Conservation (phyloP, 2,888 invertebrate genomes). For the Phyto melanocephala region DNA sequence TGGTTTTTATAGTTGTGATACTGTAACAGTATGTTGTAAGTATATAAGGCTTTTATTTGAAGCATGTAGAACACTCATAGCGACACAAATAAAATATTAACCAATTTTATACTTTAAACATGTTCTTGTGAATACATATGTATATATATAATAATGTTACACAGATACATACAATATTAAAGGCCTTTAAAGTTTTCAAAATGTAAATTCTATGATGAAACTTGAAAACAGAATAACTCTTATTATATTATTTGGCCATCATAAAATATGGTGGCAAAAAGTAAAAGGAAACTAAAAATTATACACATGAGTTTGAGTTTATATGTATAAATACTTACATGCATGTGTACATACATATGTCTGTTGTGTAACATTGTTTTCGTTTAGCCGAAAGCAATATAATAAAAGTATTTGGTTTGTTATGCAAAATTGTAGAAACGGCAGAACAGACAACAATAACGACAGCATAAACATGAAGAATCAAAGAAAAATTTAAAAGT, state of each 20-base stretch:
- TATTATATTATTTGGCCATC: background rate
- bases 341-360: too few species aligned
- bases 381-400: conserved; percentile 21
- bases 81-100: conserved; percentile 32
- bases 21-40: background rate
- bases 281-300: background rate
- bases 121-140: background rate
- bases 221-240: conserved; percentile 11
- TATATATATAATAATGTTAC: background rate
- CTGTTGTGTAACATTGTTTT: conserved; percentile 13
- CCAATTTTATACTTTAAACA: conserved; percentile 16
- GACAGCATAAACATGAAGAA: background rate
- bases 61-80: conserved; percentile 21
- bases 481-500: background rate
- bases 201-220: conserved; percentile 1
- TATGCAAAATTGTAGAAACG: conserved; percentile 41
- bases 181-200: conserved; percentile 37
- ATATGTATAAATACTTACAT: background rate
- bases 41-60: conserved; percentile 30
- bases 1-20: background rate
- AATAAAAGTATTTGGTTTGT: conserved; percentile 47
- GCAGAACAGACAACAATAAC: background rate
- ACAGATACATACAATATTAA: background rate
- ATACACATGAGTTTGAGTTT: background rate
- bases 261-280: background rate